Evolutionary conservation across 2,888 invertebrate genomes (phyloP).

Genomic region (Pachydiplax longipennis): DNA sequence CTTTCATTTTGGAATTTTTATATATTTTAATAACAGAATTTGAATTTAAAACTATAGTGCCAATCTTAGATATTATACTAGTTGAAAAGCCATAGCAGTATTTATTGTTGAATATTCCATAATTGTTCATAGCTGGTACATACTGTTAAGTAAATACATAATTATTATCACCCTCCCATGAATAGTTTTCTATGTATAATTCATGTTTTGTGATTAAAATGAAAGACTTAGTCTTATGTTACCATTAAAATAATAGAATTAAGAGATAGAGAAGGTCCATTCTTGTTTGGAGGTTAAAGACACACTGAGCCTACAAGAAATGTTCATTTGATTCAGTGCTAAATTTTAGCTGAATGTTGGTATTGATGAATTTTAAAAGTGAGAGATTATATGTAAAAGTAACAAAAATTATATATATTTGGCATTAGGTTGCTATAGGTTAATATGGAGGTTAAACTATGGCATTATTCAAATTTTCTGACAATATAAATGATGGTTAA

Average conservation of each 20-base stretch:
- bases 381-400: background rate
- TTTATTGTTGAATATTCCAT: background rate
- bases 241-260: background rate
- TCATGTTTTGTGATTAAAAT: conserved; percentile 15
- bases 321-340: too few relatives aligned
- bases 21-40: conserved; percentile 27
- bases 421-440: background rate
- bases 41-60: conserved; percentile 21
- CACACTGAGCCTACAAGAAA: too few relatives aligned
- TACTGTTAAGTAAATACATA: background rate
- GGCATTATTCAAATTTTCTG: too few relatives aligned
- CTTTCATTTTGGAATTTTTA: conserved; percentile 31
- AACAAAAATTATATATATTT: background rate
- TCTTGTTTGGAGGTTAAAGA: too few relatives aligned
- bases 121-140: background rate
- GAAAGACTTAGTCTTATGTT: conserved; percentile 6
- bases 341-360: background rate
- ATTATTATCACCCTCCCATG: background rate
- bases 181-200: conserved; percentile 16
- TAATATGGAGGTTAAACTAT: background rate
- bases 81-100: background rate
- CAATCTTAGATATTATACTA: conserved; percentile 6
- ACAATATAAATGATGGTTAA: too few relatives aligned
- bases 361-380: background rate
- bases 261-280: background rate